phyloP scores from a whole-genome alignment of 2,797 vertebrate genomes.

The Arvicola amphibius region DNA sequence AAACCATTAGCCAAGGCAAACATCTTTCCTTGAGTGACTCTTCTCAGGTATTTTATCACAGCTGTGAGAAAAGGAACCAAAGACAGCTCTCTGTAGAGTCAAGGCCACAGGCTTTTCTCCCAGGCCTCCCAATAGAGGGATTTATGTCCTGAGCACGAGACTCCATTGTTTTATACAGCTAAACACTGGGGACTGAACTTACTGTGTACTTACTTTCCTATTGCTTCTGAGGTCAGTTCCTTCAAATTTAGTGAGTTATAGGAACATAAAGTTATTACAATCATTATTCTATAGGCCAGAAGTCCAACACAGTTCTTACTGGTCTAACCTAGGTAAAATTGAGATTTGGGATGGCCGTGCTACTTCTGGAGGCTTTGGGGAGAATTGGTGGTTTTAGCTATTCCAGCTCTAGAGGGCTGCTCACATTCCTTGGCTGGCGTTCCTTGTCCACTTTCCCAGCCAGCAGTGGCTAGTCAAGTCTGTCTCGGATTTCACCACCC shows the following conservation, averaged over 20 bases:
- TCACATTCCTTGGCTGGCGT: background rate
- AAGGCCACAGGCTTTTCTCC: background rate
- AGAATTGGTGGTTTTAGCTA: background rate
- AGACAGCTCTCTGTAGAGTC: background rate
- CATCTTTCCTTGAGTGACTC: background rate
- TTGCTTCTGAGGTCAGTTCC: background rate
- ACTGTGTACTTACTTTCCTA: background rate
- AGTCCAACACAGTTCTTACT: background rate
- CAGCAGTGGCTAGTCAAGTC: background rate
- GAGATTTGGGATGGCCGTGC: background rate
- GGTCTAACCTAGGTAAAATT: background rate
- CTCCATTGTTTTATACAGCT: background rate
- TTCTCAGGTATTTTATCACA: background rate
- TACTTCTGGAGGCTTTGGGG: background rate
- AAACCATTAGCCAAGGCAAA: background rate
- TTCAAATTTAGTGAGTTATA: slow-evolving; percentile 1
- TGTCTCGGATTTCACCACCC: slow-evolving; percentile 22
- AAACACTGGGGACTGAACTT: background rate
- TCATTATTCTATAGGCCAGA: background rate
- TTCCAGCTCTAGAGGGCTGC: background rate
- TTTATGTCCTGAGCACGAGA: background rate
- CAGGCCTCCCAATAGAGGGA: background rate
- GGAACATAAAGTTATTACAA: background rate
- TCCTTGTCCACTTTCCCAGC: background rate
- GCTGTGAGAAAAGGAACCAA: background rate